Evolutionary conservation across 2,113 vertebrate species (phyloP), one percentile per base, ranked within the genome.

Genomic region (Cisticola juncidis): DNA sequence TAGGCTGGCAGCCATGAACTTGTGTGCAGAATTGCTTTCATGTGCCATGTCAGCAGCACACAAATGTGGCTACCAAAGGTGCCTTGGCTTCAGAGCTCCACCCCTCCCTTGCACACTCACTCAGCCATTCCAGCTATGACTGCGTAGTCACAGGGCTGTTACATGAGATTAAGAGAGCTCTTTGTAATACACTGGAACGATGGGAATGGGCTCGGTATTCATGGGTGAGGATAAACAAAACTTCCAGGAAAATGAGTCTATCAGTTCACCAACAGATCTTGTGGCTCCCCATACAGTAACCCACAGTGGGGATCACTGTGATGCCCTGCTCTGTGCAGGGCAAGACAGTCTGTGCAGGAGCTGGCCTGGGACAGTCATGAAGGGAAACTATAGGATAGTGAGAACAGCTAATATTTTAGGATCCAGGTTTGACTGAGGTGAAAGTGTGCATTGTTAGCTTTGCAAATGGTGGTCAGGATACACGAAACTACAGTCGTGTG

Each of bases 91-190:
- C 56, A 77, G 57, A 44, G 36, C 53, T 76, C 48, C 71, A 28
- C 28, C 31, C n/a, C 22, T 76, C 9, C 48, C 36, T 56, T 51
- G 47, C 33, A 58, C 44, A 3, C 66, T 45, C 0, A 0, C n/a
- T 66, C 4, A 2, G 47, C 29, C 38, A 3, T n/a, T 56, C 68
- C 90, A 28, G n/a, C 74, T 15, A 7, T 65, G 81, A 45, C 58
- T 65, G 71, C 0, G 0, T 21, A 36, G 66, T 45, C 79, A 54
- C 1, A 72, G 66, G 79, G 45, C 74, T 45, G 36, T 70, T 80
- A 68, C 21, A 1, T 6, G 15, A 60, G 78, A 45, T 53, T 53
- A 58, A 57, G 86, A 60, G 20, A 31, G 19, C 57, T 60, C 50
- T 86, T 62, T 35, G 69, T 45, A 68, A 64, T 40, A 42, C 1